Evolutionary conservation across 2,113 vertebrate species (phyloP).

Genomic region (Muntiacus reevesi): DNA sequence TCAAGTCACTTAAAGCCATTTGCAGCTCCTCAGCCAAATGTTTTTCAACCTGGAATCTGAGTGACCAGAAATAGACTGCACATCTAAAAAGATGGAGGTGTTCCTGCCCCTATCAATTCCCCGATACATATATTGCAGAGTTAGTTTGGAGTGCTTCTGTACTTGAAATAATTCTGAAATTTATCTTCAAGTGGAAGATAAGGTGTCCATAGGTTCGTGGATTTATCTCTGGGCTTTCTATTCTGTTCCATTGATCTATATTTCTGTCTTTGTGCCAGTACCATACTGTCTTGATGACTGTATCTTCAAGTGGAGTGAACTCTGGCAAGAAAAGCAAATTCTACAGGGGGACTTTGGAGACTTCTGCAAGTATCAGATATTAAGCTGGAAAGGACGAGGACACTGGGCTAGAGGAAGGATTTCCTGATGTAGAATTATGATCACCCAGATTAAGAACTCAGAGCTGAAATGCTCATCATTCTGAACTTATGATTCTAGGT

Average conservation of each 20-base stretch:
- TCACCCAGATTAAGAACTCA: not conserved
- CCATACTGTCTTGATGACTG: too few species aligned
- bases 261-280: too few species aligned
- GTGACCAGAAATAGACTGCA: not conserved
- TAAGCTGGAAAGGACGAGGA: not conserved
- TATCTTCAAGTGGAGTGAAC: not conserved
- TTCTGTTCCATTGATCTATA: too few species aligned
- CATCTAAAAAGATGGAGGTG: not conserved
- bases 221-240: too few species aligned
- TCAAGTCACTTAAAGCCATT: constrained; percentile 33
- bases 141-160: not conserved
- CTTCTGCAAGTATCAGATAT: not conserved
- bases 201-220: too few species aligned
- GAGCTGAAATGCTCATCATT: not conserved
- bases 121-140: not conserved
- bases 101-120: not conserved
- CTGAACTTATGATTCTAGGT: not conserved
- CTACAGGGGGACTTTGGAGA: not conserved
- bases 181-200: not conserved
- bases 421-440: not conserved
- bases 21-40: not conserved
- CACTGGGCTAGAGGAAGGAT: not conserved
- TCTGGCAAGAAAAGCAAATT: not conserved
- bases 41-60: not conserved
- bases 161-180: not conserved